These are phyloP conservation scores for Hemibagrus wyckioides DNA, from an alignment of 2,113 vertebrate genomes.

Conservation along the genomic window DNA sequence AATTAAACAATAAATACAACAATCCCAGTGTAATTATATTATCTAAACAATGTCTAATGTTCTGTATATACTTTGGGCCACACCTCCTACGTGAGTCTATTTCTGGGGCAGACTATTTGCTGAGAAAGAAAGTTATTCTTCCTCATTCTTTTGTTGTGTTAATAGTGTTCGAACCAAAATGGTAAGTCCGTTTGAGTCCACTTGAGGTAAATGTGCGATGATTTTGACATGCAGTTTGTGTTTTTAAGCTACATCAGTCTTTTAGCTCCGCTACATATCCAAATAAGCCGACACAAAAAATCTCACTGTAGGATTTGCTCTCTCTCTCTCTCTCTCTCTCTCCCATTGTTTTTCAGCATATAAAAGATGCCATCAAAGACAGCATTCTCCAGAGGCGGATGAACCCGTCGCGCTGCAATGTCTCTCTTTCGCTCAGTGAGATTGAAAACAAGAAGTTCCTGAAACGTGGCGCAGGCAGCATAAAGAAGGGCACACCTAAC, in stretches of 20 bases:
- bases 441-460: constrained; percentile 85
- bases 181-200: background rate
- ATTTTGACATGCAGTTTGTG: background rate
- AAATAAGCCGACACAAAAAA: background rate
- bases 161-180: background rate
- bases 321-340: background rate
- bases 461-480: constrained; percentile 73
- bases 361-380: constrained; percentile 87
- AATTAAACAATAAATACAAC: background rate
- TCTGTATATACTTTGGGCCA: background rate
- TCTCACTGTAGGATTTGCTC: background rate
- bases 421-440: constrained; percentile 84
- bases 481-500: constrained; percentile 51
- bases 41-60: background rate
- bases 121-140: background rate
- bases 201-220: background rate
- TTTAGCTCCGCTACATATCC: background rate
- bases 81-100: background rate
- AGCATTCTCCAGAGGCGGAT: constrained; percentile 85
- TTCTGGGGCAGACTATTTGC: background rate
- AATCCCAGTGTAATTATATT: background rate
- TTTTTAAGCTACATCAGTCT: background rate
- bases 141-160: background rate
- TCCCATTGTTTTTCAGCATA: constrained; percentile 72
- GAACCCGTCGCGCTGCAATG: constrained; percentile 78